phyloP scores from a whole-genome alignment of 2,888 invertebrate species.

The Stratiomys singularior region DNA sequence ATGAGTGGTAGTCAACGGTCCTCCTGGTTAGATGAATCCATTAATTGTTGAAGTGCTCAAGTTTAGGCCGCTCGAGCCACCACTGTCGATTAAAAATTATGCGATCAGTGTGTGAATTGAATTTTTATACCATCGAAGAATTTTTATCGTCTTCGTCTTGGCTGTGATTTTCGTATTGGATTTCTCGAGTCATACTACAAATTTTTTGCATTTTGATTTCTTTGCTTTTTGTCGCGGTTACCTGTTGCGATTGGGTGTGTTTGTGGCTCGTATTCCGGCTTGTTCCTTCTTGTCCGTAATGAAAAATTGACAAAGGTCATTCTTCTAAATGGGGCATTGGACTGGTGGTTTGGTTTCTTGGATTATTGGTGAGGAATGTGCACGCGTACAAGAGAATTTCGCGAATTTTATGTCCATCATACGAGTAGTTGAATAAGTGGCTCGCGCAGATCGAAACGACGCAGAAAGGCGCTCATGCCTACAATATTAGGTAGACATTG shows the following conservation, averaged over 20 bases:
- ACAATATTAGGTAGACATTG: too few species aligned
- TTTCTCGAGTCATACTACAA: not conserved
- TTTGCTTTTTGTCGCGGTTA: not conserved
- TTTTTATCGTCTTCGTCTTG: too few species aligned
- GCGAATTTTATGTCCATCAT: too few species aligned
- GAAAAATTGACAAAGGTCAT: conserved; percentile 22
- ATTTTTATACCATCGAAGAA: not conserved
- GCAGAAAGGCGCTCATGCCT: too few species aligned
- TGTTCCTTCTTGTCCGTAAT: not conserved
- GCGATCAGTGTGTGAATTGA: conserved; percentile 39
- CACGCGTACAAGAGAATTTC: too few species aligned
- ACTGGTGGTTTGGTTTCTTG: not conserved
- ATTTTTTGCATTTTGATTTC: not conserved
- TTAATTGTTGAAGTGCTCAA: not conserved
- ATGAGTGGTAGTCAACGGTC: not conserved
- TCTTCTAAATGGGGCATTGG: conserved; percentile 29
- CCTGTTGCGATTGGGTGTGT: conserved; percentile 3
- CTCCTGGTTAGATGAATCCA: not conserved
- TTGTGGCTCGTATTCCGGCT: not conserved
- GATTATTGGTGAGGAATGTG: too few species aligned
- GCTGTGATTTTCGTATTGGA: not conserved
- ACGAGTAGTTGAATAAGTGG: too few species aligned
- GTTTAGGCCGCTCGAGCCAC: not conserved
- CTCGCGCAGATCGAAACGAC: too few species aligned
- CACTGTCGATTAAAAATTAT: conserved; percentile 26